These are phyloP conservation scores for Bombus waltoni DNA, from an alignment of 1,140 invertebrate species.

Conservation along the genomic window DNA sequence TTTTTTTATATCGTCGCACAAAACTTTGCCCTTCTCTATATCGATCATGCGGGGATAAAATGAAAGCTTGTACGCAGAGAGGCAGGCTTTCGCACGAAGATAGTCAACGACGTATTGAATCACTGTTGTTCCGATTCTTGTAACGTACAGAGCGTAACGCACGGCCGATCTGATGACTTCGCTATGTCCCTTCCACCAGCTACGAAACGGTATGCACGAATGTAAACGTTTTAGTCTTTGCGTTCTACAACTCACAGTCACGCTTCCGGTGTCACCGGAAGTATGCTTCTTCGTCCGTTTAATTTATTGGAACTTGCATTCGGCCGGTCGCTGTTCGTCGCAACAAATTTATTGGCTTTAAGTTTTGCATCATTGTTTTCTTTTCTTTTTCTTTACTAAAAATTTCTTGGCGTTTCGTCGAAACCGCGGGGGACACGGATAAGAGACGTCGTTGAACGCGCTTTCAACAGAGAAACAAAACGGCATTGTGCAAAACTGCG, in stretches of 20 bases:
- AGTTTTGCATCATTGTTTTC: background rate
- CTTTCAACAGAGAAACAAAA: background rate
- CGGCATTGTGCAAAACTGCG: conserved; percentile 33
- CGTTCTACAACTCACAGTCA: background rate
- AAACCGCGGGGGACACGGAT: background rate
- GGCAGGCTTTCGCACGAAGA: background rate
- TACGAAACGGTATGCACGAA: background rate
- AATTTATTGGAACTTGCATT: background rate
- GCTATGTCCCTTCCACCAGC: background rate
- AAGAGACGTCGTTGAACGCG: background rate
- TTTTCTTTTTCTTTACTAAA: too few species aligned
- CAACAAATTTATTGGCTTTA: conserved; percentile 4
- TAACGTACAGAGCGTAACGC: background rate
- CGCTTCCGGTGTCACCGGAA: conserved; percentile 25
- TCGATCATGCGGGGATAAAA: too few species aligned
- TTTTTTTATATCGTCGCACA: too few species aligned
- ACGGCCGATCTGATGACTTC: background rate
- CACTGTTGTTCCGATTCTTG: background rate
- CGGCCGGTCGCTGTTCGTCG: background rate
- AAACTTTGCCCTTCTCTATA: too few species aligned
- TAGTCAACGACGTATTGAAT: background rate
- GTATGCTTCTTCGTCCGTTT: background rate
- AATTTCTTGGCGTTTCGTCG: conserved; percentile 10
- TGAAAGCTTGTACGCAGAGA: too few species aligned
- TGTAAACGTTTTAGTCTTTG: conserved; percentile 19